These are phyloP conservation scores for Mya arenaria DNA, from an alignment of 1,140 invertebrate species.

Conservation along the genomic window DNA sequence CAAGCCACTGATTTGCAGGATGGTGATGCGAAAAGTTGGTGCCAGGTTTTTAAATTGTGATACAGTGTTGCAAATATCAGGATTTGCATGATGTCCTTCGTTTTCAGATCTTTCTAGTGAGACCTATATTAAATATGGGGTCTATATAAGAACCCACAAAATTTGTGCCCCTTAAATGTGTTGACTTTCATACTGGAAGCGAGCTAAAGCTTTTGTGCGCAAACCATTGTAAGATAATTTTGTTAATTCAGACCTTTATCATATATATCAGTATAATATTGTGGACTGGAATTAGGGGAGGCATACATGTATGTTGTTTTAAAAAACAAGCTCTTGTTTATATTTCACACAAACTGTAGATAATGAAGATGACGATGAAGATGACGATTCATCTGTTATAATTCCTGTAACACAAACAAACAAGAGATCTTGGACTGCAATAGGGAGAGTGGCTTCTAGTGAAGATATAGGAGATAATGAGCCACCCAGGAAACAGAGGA, in stretches of 20 bases:
- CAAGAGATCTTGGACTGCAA: constrained; percentile 3
- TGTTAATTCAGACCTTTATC: neutral
- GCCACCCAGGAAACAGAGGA: constrained; percentile 11
- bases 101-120: too few relatives aligned
- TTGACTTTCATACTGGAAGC: too few relatives aligned
- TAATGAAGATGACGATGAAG: constrained; percentile 9
- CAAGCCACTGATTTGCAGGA: constrained; percentile 94
- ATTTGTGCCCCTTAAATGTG: too few relatives aligned
- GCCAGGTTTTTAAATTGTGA: too few relatives aligned
- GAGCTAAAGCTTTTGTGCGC: too few relatives aligned
- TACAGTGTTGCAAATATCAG: too few relatives aligned
- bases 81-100: too few relatives aligned
- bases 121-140: too few relatives aligned
- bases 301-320: constrained; percentile 4
- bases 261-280: neutral
- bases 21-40: constrained; percentile 80
- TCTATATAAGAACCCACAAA: too few relatives aligned
- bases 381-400: constrained; percentile 15
- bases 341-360: neutral
- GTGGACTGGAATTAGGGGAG: neutral
- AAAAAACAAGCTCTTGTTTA: neutral
- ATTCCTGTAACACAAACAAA: constrained; percentile 11
- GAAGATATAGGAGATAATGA: constrained; percentile 5
- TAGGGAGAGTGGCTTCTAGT: neutral
- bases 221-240: constrained; percentile 1